A percentile compares a stretch with the other conserved stretches of the same genome.
These are phyloP conservation scores for Periplaneta americana DNA, from an alignment of 1,140 invertebrate genomes.

Conservation along the genomic window DNA sequence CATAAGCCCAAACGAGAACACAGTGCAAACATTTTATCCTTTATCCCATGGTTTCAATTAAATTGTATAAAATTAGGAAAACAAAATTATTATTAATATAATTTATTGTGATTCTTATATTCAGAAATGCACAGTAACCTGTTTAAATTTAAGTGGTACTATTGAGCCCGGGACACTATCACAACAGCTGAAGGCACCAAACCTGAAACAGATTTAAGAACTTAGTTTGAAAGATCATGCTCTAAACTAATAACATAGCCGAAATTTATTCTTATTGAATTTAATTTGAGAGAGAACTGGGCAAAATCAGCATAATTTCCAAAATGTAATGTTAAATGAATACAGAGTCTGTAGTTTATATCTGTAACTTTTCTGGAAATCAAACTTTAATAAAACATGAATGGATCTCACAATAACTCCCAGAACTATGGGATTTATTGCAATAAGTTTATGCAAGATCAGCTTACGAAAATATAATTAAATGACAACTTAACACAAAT, in stretches of 20 bases:
- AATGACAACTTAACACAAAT: no score
- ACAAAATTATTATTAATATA: not conserved
- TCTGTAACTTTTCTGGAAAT: no score
- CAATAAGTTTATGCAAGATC: no score
- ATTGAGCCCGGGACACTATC: constrained; percentile 1
- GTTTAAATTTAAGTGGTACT: not conserved
- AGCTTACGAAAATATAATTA: no score
- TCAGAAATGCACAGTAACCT: not conserved
- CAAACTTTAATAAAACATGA: no score
- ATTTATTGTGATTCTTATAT: not conserved
- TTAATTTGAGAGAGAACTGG: no score
- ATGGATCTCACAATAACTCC: no score
- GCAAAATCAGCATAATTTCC: no score
- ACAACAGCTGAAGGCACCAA: constrained; percentile 11
- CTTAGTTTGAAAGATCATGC: not conserved
- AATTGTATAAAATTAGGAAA: not conserved
- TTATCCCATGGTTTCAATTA: not conserved
- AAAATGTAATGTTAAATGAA: no score
- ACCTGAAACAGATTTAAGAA: not conserved
- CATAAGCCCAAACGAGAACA: not conserved
- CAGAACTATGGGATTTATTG: no score
- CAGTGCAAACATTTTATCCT: not conserved
- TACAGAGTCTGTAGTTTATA: no score
- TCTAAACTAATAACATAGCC: not conserved
- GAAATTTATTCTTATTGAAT: no score